Evolutionary conservation across 2,113 vertebrate species (phyloP).

Genomic region (Thomomys bottae): DNA sequence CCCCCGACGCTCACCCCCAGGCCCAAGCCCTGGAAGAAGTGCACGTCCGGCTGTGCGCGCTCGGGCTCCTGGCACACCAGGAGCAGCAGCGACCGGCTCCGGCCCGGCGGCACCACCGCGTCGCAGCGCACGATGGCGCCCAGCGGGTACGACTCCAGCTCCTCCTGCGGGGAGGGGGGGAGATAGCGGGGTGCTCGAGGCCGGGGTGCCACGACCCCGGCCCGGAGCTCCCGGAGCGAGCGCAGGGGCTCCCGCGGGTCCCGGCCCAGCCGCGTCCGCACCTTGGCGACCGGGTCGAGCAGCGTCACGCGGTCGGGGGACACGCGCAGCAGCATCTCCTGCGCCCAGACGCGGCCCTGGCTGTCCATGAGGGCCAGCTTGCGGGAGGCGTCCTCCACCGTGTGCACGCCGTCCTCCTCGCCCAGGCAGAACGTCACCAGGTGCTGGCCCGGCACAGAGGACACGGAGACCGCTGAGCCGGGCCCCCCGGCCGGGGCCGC

Average conservation of each 20-base stretch:
- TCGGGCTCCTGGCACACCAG: slow-evolving; percentile 87
- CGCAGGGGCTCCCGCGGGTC: not conserved
- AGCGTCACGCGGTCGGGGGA: slow-evolving; percentile 76
- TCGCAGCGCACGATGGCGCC: slow-evolving; percentile 88
- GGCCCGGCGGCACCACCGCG: slow-evolving; percentile 80
- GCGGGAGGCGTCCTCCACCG: slow-evolving; percentile 81
- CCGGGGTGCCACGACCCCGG: too few relatives aligned
- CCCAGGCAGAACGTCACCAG: slow-evolving; percentile 83
- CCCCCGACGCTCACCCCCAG: slow-evolving; percentile 84
- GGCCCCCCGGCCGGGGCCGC: too few relatives aligned
- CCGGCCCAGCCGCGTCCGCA: slow-evolving; percentile 10
- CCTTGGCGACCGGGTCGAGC: slow-evolving; percentile 81
- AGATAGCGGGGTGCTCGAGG: not conserved
- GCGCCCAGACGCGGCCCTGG: slow-evolving; percentile 85
- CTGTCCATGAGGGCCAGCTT: slow-evolving; percentile 81
- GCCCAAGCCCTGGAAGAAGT: slow-evolving; percentile 89
- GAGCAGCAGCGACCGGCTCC: slow-evolving; percentile 86
- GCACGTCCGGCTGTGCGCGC: slow-evolving; percentile 87
- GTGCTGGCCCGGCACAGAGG: slow-evolving; percentile 74
- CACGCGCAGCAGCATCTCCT: slow-evolving; percentile 85
- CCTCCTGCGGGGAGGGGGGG: slow-evolving; percentile 82
- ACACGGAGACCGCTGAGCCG: too few relatives aligned
- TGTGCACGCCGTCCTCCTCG: slow-evolving; percentile 81
- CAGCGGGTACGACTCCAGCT: slow-evolving; percentile 87
- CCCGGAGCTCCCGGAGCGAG: too few relatives aligned